These are phyloP conservation scores for Thyatira batis DNA, from an alignment of 2,888 invertebrate species.

Conservation along the genomic window DNA sequence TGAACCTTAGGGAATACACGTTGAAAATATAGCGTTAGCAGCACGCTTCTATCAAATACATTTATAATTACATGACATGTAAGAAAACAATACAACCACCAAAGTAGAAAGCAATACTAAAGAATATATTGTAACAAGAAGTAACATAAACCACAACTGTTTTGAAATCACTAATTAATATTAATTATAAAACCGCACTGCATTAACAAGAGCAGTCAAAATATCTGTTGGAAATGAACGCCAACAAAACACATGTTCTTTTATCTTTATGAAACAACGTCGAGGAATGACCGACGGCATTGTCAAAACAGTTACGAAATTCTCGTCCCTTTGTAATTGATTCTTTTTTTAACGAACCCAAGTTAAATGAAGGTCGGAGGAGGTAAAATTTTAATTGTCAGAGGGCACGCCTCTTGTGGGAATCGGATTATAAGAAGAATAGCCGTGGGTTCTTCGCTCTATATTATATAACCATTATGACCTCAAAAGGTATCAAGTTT, in stretches of 20 bases:
- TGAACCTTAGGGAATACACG: too few relatives aligned
- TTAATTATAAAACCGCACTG: neutral
- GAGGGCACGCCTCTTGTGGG: slow-evolving; percentile 29
- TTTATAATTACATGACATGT: neutral
- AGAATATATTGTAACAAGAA: neutral
- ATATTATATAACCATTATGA: too few relatives aligned
- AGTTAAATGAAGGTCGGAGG: slow-evolving; percentile 30
- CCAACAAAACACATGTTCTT: neutral
- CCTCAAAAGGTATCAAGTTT: too few relatives aligned
- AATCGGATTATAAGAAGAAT: slow-evolving; percentile 24
- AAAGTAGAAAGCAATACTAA: neutral
- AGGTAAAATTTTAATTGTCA: slow-evolving; percentile 41
- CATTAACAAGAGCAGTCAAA: neutral
- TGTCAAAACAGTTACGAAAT: slow-evolving; percentile 15
- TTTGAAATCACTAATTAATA: neutral
- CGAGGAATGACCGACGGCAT: slow-evolving; percentile 7
- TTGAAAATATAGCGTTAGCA: too few relatives aligned
- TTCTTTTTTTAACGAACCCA: slow-evolving; percentile 13
- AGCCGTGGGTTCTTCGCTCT: neutral
- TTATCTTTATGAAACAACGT: slow-evolving; percentile 7
- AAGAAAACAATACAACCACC: neutral
- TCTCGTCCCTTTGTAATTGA: slow-evolving; percentile 34
- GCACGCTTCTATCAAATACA: too few relatives aligned
- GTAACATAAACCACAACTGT: neutral
- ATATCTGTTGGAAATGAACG: neutral